Conservation (phyloP, 2,797 vertebrate genomes). For the Anableps anableps region DNA sequence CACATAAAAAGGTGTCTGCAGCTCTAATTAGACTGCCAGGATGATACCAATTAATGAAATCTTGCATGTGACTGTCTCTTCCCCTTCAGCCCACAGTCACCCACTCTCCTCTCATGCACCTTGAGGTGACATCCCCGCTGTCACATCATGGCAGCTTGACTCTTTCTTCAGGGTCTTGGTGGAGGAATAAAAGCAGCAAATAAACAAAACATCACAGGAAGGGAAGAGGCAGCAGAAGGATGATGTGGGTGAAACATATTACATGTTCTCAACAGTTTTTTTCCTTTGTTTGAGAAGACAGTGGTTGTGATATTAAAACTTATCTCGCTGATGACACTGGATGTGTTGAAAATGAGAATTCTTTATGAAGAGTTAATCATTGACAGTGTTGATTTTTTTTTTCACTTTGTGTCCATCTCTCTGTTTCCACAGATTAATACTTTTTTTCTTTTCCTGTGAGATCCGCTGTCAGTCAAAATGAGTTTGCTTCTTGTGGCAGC, state of each 20-base stretch:
- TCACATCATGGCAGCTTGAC: constrained; percentile 52
- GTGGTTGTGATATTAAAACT: constrained; percentile 38
- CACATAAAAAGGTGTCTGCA: constrained; percentile 44
- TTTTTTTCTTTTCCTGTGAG: neutral
- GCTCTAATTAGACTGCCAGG: constrained; percentile 78
- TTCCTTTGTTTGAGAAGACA: constrained; percentile 35
- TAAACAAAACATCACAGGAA: constrained; percentile 40
- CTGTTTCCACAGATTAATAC: constrained; percentile 1
- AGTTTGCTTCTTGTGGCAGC: constrained; percentile 7
- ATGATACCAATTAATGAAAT: constrained; percentile 78
- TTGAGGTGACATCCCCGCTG: constrained; percentile 55
- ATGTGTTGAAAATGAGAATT: constrained; percentile 56
- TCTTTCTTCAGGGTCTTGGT: constrained; percentile 53
- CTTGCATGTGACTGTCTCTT: constrained; percentile 55
- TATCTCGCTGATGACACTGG: constrained; percentile 48
- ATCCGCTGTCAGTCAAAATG: constrained; percentile 37
- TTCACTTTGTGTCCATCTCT: constrained; percentile 38
- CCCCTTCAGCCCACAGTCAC: neutral
- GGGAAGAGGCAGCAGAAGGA: constrained; percentile 32
- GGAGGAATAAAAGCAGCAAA: constrained; percentile 22
- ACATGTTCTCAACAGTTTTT: constrained; percentile 15
- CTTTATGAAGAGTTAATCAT: constrained; percentile 46
- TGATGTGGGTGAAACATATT: constrained; percentile 39
- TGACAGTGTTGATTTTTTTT: constrained; percentile 44
- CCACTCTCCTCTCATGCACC: constrained; percentile 21